phyloP scores from a whole-genome alignment of 2,113 vertebrate species.

The Phasianus colchicus region DNA sequence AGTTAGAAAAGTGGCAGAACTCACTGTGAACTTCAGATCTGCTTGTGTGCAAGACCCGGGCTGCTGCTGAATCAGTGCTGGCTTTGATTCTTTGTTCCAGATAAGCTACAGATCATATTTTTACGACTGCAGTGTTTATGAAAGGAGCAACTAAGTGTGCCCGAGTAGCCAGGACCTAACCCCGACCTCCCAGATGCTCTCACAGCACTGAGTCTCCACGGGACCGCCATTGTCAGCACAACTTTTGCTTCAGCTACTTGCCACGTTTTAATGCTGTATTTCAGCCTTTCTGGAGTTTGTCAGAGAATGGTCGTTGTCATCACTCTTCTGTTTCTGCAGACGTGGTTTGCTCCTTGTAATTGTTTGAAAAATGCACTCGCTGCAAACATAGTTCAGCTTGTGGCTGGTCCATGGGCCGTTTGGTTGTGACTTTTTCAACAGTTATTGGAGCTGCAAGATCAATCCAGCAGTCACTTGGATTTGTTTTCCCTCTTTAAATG shows the following conservation, averaged over 20 bases:
- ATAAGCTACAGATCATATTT: background rate
- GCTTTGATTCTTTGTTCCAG: background rate
- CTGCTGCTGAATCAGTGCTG: conserved; percentile 29
- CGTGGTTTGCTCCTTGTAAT: fast-evolving
- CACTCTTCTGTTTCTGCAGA: background rate
- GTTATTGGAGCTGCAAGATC: background rate
- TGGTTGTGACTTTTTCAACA: background rate
- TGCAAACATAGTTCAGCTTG: background rate
- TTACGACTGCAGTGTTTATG: background rate
- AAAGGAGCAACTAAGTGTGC: background rate
- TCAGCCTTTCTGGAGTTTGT: background rate
- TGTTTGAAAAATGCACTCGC: fast-evolving
- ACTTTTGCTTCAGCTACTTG: background rate
- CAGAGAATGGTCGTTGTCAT: background rate
- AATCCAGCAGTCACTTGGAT: background rate
- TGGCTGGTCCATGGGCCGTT: background rate
- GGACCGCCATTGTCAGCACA: fast-evolving
- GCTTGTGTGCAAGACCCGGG: background rate
- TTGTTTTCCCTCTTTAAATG: background rate
- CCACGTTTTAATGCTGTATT: background rate
- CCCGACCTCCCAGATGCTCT: background rate
- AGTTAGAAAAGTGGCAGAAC: conserved; percentile 14
- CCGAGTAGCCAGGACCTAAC: fast-evolving
- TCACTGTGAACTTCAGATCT: conserved; percentile 36
- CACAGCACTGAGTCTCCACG: fast-evolving